Evolutionary conservation across 1,140 invertebrate species (phyloP), one percentile per base, ranked within the genome.

Genomic region (Nautilus pompilius): DNA sequence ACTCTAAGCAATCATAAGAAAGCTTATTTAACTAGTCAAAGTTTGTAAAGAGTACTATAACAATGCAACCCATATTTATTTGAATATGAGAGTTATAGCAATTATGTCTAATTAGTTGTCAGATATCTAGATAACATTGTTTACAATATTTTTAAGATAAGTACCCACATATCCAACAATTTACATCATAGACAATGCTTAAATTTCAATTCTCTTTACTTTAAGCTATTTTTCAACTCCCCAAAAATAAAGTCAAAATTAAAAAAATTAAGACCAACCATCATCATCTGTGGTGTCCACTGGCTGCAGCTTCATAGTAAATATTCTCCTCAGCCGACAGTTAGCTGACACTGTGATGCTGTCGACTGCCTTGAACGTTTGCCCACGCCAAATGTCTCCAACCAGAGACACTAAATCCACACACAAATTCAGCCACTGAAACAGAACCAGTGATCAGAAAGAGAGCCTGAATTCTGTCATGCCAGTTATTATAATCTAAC

Each of bases 351-450:
- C 56, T 33, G 69, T 70, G 29, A 83, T 68, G 57, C 69, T 74
- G 28, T 83, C 80, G 20, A 80, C 63, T 30, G 75, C 61, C 45
- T 75, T 74, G 58, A 73, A 80, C 3, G 79, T 81, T 62, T 81
- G 76, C 17, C 73, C 72, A 30, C 66, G 65, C 79, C 80, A 82
- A 3, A 68, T 75, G 13, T 82, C 79, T 8, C 73, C 72, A 13
- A 82, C 75, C 54, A 82, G 48, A 15, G 75, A 78, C 26, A 76
- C 72, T 62, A 82, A 65, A 59, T 82, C 80, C 24, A 80, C 45
- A 65, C 75, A 78, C 41, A 81, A 62, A 63, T 82, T 82, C 20
- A 79, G 24, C 81, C 81, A 82, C 80, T 82, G 67, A 17, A 70
- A 72, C 60, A 57, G 46, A 36, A 46, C 8, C 20, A 32, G n/a